Base-by-base conservation (phyloP, 2,888 invertebrate genomes). In the Lottia scabra region DNA sequence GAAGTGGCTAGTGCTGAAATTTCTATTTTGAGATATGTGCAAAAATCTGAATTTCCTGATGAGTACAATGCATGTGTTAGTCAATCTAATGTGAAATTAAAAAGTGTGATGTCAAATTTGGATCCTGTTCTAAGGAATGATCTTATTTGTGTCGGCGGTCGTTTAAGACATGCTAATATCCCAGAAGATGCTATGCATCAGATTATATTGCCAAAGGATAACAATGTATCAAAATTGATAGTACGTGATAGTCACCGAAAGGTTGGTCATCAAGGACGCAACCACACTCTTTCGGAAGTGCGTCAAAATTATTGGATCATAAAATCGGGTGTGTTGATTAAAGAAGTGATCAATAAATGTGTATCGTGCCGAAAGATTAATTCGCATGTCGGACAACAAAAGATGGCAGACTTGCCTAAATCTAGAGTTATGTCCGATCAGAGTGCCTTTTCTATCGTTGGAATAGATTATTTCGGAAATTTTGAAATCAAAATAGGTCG, bases 101-200 rank as follows among this genome's bases (percentile, higher is more conserved):
- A 65, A 15, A 65, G 44, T 19, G 16, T 38, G 13, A 23, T 65
- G 38, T 44, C 43, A 16, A 65, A 65, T 44, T 44, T 65, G 38
- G 65, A 65, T 30, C 44, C 65, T 23, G 38, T 65, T 13, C 23
- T 65, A 15, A 16, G 12, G 38, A 44, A 65, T 26, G 65, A 38
- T 44, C 65, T 65, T 16, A 30, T 65, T 38, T 44, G 65, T 65
- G 65, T 65, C 65, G 56, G 56, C 19, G 56, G 56, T 23, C 19
- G 56, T 10, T 56, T 56, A 19, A 56, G 56, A 19, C 19, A 56
- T 56, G 56, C 56, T 56, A 23, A 56, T 13, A 56, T 56, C 23
- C 56, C 56, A 10, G 23, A 23, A 23, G 56, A 56, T 56, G 56
- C 56, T 16, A 56, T 23, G 23, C 56, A 56, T 56, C 56, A 56